Evolutionary conservation across 2,113 vertebrate species (phyloP).

Genomic region (Arothron firmamentum): DNA sequence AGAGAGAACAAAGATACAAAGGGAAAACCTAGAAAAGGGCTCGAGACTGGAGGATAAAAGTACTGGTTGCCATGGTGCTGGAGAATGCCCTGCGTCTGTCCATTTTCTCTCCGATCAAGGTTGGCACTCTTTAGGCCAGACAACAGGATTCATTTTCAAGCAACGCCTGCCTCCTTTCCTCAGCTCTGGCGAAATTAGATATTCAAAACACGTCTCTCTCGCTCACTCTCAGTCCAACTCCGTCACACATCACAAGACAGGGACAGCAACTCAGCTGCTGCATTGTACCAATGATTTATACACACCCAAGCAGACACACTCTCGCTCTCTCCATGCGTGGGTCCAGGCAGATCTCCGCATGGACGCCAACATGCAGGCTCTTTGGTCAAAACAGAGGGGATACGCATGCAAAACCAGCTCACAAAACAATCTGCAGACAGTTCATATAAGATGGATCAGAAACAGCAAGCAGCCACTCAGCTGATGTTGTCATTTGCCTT

Average conservation of each 20-base stretch:
- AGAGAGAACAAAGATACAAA: too few species aligned
- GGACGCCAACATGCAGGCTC: background rate
- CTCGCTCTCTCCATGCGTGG: too few species aligned
- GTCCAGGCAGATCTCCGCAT: too few species aligned
- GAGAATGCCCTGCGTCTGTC: conserved; percentile 4
- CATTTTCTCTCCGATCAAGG: conserved; percentile 20
- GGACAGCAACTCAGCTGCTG: conserved; percentile 38
- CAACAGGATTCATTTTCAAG: conserved; percentile 37
- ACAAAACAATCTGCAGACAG: too few species aligned
- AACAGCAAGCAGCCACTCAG: too few species aligned
- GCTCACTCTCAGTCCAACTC: conserved; percentile 1
- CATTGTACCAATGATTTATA: conserved; percentile 17
- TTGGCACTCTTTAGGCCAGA: conserved; percentile 21
- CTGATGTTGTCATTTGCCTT: conserved; percentile 23
- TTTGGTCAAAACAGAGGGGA: conserved; percentile 9
- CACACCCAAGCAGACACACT: conserved; percentile 12
- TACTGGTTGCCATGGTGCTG: conserved; percentile 3
- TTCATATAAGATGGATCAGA: too few species aligned
- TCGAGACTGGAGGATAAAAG: too few species aligned
- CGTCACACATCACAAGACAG: conserved; percentile 40
- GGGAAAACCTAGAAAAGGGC: too few species aligned
- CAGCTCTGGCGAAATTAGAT: conserved; percentile 47
- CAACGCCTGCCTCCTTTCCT: conserved; percentile 40
- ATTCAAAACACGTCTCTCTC: conserved; percentile 48
- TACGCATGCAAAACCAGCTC: too few species aligned